These are phyloP conservation scores for Dolichopus griseipennis DNA, from an alignment of 2,888 invertebrate genomes.

Conservation along the genomic window DNA sequence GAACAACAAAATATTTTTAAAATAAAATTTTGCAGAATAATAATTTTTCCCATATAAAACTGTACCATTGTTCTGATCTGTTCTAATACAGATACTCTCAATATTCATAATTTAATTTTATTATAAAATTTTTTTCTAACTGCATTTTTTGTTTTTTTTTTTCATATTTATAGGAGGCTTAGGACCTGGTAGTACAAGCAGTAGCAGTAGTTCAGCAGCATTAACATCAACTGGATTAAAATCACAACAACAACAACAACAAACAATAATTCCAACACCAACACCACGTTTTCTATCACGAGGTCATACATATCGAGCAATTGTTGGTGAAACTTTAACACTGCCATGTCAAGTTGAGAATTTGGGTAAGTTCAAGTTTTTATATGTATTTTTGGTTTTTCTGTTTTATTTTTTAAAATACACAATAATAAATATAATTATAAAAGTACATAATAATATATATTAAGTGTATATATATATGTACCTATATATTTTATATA, in stretches of 20 bases:
- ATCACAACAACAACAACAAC: conserved; percentile 30
- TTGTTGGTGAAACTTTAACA: conserved; percentile 68
- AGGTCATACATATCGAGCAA: conserved; percentile 68
- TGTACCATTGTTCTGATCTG: no score
- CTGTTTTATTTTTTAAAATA: no score
- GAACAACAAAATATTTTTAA: no score
- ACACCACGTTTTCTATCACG: conserved; percentile 61
- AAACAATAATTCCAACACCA: conserved; percentile 29
- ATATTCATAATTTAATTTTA: not conserved
- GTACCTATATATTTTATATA: no score
- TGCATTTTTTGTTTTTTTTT: not conserved
- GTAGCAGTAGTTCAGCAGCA: conserved; percentile 7
- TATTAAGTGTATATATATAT: no score
- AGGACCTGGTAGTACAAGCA: conserved; percentile 3
- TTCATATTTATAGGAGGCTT: not conserved
- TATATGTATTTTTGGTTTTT: not conserved
- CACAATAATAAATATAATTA: no score
- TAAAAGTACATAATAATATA: no score
- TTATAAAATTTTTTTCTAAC: no score
- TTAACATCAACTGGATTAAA: conserved; percentile 2
- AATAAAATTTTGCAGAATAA: no score
- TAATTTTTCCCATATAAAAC: no score
- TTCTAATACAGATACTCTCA: no score
- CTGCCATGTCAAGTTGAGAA: conserved; percentile 74
- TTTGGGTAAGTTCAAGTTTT: conserved; percentile 51